Evolutionary conservation across 2,797 vertebrate species (phyloP).

Genomic region (Falco rusticolus): DNA sequence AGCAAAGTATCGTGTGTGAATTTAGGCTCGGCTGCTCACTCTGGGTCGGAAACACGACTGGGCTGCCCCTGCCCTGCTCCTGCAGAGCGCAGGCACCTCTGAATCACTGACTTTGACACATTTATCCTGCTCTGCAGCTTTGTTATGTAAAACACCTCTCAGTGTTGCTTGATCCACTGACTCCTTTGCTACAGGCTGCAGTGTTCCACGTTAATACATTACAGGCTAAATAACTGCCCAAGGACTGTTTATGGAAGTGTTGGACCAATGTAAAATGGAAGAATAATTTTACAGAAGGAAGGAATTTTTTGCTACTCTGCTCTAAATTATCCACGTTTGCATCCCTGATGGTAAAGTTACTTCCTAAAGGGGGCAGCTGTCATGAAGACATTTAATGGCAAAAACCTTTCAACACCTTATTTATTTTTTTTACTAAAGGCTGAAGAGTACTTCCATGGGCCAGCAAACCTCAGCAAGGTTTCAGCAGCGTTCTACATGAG

Average conservation of each 20-base stretch:
- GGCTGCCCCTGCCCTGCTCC: background rate
- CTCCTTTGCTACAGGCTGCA: background rate
- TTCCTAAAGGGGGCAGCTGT: background rate
- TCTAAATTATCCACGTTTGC: conserved; percentile 13
- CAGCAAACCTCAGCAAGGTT: background rate
- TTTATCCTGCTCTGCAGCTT: background rate
- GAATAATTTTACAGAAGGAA: conserved; percentile 30
- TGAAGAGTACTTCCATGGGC: background rate
- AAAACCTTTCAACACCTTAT: background rate
- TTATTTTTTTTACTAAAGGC: background rate
- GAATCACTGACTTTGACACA: background rate
- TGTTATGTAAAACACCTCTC: conserved; percentile 1
- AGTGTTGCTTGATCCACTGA: background rate
- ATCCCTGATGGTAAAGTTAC: background rate
- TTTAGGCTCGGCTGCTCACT: background rate
- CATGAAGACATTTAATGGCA: background rate
- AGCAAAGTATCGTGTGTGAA: background rate
- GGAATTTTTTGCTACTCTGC: conserved; percentile 2
- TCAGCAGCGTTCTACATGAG: background rate
- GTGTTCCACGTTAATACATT: background rate
- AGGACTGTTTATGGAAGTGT: background rate
- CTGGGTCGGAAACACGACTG: background rate
- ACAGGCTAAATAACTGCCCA: background rate
- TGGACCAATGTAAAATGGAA: background rate
- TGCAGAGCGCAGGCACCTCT: background rate